phyloP scores from a whole-genome alignment of 2,888 invertebrate genomes.

The Thecocarcelia acutangulata region DNA sequence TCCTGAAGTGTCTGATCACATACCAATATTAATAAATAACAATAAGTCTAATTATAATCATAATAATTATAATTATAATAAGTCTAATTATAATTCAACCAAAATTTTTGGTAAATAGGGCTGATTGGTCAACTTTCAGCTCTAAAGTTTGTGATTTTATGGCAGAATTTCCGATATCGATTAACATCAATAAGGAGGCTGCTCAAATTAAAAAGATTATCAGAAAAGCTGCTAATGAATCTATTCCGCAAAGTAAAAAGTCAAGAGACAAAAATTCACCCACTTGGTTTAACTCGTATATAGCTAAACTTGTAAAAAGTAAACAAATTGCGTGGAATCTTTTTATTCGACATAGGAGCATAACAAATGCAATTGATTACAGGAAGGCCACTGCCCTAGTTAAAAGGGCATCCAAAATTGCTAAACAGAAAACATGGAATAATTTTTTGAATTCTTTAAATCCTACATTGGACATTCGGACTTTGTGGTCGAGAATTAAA shows the following conservation, averaged over 20 bases:
- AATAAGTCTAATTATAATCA: neutral
- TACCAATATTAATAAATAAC: neutral
- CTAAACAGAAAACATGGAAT: neutral
- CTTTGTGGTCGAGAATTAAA: neutral
- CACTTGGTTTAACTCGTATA: neutral
- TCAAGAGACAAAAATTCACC: neutral
- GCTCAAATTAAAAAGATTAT: neutral
- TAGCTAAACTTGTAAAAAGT: slow-evolving; percentile 1
- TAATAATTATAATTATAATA: too few relatives aligned
- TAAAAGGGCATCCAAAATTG: neutral
- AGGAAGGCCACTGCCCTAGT: neutral
- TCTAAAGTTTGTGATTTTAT: neutral
- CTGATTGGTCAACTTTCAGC: neutral
- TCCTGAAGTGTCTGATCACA: slow-evolving; percentile 16
- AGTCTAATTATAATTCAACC: neutral
- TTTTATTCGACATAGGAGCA: neutral
- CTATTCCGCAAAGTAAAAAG: neutral
- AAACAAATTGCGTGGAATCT: neutral
- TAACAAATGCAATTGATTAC: neutral
- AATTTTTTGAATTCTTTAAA: neutral
- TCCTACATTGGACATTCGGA: neutral
- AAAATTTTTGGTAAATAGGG: neutral
- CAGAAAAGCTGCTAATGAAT: neutral
- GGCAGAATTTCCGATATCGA: too few relatives aligned
- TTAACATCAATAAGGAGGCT: neutral